Conservation (phyloP, 2,113 vertebrate genomes). For the Parotia lawesii region DNA sequence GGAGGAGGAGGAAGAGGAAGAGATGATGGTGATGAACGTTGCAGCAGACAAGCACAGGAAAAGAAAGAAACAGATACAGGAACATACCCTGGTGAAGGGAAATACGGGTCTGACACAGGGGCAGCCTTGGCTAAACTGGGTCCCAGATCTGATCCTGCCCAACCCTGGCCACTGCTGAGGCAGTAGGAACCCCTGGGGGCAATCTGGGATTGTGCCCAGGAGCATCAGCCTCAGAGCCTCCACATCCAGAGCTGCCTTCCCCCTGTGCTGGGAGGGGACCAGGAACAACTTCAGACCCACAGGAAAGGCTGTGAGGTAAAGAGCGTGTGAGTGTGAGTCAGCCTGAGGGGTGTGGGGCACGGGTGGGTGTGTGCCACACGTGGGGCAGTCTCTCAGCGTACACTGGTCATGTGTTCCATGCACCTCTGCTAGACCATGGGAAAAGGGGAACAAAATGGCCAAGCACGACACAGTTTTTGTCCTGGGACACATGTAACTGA, state of each 20-base stretch:
- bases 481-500: background rate
- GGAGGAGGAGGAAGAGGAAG: background rate
- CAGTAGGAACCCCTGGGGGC: background rate
- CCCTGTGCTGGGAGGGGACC: fast-evolving
- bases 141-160: background rate
- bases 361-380: background rate
- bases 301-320: background rate
- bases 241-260: background rate
- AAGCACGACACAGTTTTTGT: background rate
- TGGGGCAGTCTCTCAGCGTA: background rate
- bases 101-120: background rate
- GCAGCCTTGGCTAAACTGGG: background rate
- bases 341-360: background rate
- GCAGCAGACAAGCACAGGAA: constrained; percentile 16
- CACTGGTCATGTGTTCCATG: background rate
- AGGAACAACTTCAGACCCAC: background rate
- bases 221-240: background rate
- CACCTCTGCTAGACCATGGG: background rate
- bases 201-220: background rate
- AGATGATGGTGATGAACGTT: constrained; percentile 53
- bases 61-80: constrained; percentile 48
- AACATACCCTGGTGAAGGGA: constrained; percentile 15
- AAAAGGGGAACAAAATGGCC: background rate
- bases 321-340: background rate
- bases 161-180: background rate